phyloP scores from a whole-genome alignment of 1,140 invertebrate species.

The Sycobia sp. region DNA sequence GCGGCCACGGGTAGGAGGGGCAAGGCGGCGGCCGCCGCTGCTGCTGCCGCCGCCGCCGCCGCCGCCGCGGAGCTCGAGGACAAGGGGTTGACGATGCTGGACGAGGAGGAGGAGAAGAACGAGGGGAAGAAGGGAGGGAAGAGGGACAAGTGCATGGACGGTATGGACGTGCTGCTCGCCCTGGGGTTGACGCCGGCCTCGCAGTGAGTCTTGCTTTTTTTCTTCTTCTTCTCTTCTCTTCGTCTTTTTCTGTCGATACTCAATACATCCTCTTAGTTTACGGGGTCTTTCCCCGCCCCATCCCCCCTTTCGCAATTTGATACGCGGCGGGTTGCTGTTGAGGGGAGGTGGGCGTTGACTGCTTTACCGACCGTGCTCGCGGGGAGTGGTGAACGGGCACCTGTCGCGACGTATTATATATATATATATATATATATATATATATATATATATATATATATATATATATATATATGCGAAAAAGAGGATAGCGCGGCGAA shows the following conservation, averaged over 20 bases:
- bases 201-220: conserved; percentile 46
- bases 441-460: no score
- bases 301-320: no score
- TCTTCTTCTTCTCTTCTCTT: background rate
- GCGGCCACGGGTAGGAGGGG: conserved; percentile 9
- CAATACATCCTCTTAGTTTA: background rate
- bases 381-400: no score
- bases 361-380: no score
- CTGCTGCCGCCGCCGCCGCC: conserved; percentile 16
- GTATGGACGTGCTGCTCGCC: conserved; percentile 53
- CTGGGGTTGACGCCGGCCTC: conserved; percentile 54
- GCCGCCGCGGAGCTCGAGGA: conserved; percentile 35
- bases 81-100: conserved; percentile 39
- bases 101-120: conserved; percentile 4
- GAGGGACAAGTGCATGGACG: conserved; percentile 45
- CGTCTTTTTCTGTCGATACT: background rate
- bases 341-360: background rate
- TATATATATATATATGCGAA: no score
- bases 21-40: conserved; percentile 20
- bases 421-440: no score
- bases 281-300: background rate
- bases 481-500: no score
- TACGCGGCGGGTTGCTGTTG: no score
- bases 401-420: no score
- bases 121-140: no score